Percentiles rank a stretch among this genome's conserved stretches.
These are phyloP conservation scores for Sciurus niger DNA, from an alignment of 2,113 vertebrate genomes.

Conservation along the genomic window DNA sequence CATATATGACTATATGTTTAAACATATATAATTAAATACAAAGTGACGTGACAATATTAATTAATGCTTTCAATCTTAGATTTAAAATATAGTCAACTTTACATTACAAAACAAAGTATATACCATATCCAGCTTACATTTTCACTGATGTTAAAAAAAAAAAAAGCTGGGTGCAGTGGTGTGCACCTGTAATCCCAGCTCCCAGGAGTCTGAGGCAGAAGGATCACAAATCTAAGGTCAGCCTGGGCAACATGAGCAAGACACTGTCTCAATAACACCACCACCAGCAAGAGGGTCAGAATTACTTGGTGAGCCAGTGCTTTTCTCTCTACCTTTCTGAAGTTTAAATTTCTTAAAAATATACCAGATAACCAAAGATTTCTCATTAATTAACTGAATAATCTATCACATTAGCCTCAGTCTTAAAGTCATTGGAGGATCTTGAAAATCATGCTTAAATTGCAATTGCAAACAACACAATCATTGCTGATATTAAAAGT, in stretches of 20 bases:
- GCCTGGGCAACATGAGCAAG: neutral
- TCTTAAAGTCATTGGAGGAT: neutral
- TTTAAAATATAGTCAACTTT: slow-evolving; percentile 8
- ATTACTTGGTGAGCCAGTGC: neutral
- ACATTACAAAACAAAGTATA: neutral
- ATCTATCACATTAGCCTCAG: neutral
- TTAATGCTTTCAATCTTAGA: neutral
- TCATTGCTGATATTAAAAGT: neutral
- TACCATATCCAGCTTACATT: neutral
- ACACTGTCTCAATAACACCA: neutral
- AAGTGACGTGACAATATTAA: neutral
- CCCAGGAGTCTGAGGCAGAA: neutral
- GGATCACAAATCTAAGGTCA: neutral
- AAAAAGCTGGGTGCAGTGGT: neutral
- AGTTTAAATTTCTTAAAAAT: slow-evolving; percentile 42
- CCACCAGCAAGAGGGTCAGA: neutral
- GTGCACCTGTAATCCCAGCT: neutral
- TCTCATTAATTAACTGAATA: slow-evolving; percentile 36
- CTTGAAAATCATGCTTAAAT: slow-evolving; percentile 8
- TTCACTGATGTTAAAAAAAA: neutral
- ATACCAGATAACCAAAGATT: slow-evolving; percentile 16
- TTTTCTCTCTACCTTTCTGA: neutral
- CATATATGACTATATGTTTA: neutral
- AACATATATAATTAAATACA: neutral
- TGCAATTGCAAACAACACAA: neutral